Base-by-base conservation (phyloP, 35 echinoderm and acorn worm genomes). In the Heliocidaris tuberculata region DNA sequence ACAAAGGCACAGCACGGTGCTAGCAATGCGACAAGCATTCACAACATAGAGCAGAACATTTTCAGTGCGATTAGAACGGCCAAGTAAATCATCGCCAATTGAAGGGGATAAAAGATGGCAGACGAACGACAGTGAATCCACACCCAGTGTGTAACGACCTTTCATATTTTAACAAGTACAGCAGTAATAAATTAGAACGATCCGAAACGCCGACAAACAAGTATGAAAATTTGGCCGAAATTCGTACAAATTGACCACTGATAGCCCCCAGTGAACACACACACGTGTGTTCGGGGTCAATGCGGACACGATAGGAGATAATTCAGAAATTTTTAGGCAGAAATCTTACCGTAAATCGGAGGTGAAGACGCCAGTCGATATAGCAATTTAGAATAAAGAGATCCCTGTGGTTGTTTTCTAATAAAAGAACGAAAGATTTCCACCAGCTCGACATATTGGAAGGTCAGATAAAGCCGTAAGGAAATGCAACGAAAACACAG, bases 401-500 rank as follows among this genome's bases (percentile, higher is more conserved):
- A 95, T 56, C 88, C 86, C 86, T 86, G 48, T 97, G 92, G 94
- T 97, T 95, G 96, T 97, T 97, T 97, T 97, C 86, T 94, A 95
- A 97, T 95, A 94, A 97, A 97, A 97, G 96, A 97, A 97, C 93
- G 96, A 96, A 85, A 95, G 89, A 95, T 97, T 97, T 97, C 88
- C 85, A 95, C 92, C 92, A 93, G 86, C 92, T 90, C 96, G 96
- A 95, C 92, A 94, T 90, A 93, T 95, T 94, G 91, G 96, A 95
- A 95, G 96, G 95, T 95, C 95, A 94, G 95, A 97, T 60, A 90
- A 97, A 95, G 56, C 29, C 86, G 49, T 78, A 85, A 85, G 92
- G 95, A 97, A 95, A 97, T 95, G 90, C 95, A 86, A 89, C 96
- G 48, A 97, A 93, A 97, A 92, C 85, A 71, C 92, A 65, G 61